Conservation (phyloP, 2,113 vertebrate genomes). For the Sturnira hondurensis region DNA sequence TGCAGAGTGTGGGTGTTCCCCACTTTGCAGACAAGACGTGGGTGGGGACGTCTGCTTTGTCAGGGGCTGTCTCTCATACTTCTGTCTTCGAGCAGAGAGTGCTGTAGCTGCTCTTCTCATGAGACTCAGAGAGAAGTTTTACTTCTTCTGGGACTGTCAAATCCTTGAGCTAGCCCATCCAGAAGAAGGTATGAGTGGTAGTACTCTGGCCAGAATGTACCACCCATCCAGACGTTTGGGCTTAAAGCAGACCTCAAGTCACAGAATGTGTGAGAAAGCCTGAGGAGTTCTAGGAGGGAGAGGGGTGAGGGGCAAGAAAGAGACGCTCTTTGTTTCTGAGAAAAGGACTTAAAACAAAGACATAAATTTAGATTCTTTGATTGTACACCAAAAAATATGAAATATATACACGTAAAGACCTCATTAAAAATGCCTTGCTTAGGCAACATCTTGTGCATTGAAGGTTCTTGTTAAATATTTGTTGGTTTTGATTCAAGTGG, state of each 20-base stretch:
- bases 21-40: not conserved
- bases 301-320: not conserved
- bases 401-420: not conserved
- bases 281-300: not conserved
- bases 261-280: not conserved
- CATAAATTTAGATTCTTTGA: not conserved
- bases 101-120: not conserved
- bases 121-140: not conserved
- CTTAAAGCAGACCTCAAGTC: not conserved
- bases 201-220: not conserved
- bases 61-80: not conserved
- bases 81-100: not conserved
- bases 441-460: not conserved
- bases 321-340: not conserved
- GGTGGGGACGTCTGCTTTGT: not conserved
- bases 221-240: not conserved
- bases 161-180: not conserved
- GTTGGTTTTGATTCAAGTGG: constrained; percentile 13
- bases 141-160: not conserved
- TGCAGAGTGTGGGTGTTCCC: not conserved
- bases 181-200: not conserved
- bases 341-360: constrained; percentile 16
- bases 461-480: constrained; percentile 8
- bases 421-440: not conserved
- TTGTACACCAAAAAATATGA: not conserved